Base-by-base conservation (phyloP, 2,888 invertebrate genomes). In the Lobophora halterata region DNA sequence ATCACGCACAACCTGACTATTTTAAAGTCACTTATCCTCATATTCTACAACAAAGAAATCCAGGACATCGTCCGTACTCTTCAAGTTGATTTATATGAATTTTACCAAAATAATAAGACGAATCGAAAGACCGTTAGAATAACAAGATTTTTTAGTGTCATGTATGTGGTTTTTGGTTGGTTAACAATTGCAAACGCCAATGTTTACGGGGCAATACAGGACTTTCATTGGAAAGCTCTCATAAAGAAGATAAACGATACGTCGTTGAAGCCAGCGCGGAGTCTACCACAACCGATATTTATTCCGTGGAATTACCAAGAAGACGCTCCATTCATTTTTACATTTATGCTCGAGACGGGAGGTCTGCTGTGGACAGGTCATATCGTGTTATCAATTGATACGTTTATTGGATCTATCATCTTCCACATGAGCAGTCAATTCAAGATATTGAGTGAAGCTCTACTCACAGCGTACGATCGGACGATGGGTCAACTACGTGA, bases 281-380 rank as follows among this genome's bases (percentile, higher is more conserved):
- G 71, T 1, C 53, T 87, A 1, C 82, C 87, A 1, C 85, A 83
- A 25, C 83, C 87, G 1, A 80, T 87, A 45, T 86, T 74, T 48
- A 86, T 86, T 44, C 87, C 87, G n/a, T 87, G 87, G 87, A 56
- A 67, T 13, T 82, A 81, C 48, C 79, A 86, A 47, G 58, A 61
- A 16, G 79, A 86, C 16, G 34, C 30, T n/a, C 61, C 75, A 1
- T 87, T 71, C 26, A 70, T 83, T 33, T 64, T 67, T 2, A 82
- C 87, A 0, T 83, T 81, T 44, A 54, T 74, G 1, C 50, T 87
- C 4, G 86, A 85, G 57, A 79, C 82, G 5, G 49, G 78, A 1
- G 87, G 87, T 1, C 52, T 87, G 12, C 52, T 87, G 8, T 87
- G 86, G 86, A 87, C 86, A 0, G 87, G 86, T 1, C 85, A 86